phyloP scores from a whole-genome alignment of 2,113 vertebrate species.

The Thunnus maccoyii region DNA sequence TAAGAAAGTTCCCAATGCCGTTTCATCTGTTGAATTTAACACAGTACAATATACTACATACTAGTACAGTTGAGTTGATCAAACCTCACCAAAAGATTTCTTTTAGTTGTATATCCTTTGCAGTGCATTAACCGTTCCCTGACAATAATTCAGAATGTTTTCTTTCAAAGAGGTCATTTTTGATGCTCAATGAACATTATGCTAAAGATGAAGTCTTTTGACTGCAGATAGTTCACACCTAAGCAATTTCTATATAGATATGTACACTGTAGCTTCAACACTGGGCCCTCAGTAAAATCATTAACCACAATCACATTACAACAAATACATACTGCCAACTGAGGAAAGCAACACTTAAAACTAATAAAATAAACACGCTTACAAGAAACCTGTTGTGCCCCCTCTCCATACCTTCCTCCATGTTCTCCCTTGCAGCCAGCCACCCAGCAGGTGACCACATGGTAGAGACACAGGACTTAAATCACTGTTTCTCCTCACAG shows the following conservation, averaged over 20 bases:
- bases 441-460: slow-evolving; percentile 46
- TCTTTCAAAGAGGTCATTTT: not conserved
- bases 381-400: not conserved
- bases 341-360: not conserved
- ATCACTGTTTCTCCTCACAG: slow-evolving; percentile 48
- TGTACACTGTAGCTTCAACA: not conserved
- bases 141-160: not conserved
- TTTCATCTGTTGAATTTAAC: no score
- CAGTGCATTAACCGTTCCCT: not conserved
- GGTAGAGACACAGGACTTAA: slow-evolving; percentile 15
- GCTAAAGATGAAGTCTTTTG: not conserved
- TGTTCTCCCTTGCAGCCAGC: slow-evolving; percentile 16
- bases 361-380: not conserved
- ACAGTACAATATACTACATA: no score
- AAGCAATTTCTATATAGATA: slow-evolving; percentile 14
- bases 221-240: not conserved
- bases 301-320: not conserved
- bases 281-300: slow-evolving; percentile 1
- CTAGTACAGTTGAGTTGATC: not conserved
- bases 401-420: not conserved
- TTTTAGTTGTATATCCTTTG: not conserved
- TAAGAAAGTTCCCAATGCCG: no score
- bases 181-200: not conserved
- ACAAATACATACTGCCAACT: not conserved
- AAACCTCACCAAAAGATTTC: not conserved